Evolutionary conservation across 2,797 vertebrate species (phyloP).

Genomic region (Sebastes paucispinis): DNA sequence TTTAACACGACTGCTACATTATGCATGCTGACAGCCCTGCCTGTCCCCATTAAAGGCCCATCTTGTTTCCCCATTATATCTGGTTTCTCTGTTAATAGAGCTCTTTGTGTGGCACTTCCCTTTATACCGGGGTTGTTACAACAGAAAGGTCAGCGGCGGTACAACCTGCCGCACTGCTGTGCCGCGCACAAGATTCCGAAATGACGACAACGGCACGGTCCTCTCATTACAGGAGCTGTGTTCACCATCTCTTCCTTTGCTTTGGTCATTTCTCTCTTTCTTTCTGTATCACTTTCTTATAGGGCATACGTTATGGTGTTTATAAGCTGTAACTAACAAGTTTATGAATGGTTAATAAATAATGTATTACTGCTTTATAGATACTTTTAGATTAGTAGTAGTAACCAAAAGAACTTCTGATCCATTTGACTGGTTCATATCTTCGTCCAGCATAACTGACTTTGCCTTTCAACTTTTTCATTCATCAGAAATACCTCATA

Average conservation of each 20-base stretch:
- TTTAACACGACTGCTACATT: slow-evolving; percentile 81
- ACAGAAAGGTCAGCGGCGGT: slow-evolving; percentile 72
- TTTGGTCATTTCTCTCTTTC: not conserved
- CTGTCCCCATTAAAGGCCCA: slow-evolving; percentile 80
- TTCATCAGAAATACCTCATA: not conserved
- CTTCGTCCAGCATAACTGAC: not conserved
- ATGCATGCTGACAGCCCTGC: slow-evolving; percentile 78
- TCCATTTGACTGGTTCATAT: not conserved
- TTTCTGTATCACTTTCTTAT: not conserved
- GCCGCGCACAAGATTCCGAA: slow-evolving; percentile 2
- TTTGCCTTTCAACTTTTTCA: not conserved
- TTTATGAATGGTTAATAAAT: not conserved
- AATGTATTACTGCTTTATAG: not conserved
- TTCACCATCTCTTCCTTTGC: not conserved
- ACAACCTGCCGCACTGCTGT: slow-evolving; percentile 60
- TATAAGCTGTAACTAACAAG: not conserved
- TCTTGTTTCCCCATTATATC: slow-evolving; percentile 81
- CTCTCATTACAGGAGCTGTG: slow-evolving; percentile 14
- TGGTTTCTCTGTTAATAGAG: slow-evolving; percentile 79
- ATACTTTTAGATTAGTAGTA: not conserved
- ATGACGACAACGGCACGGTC: slow-evolving; percentile 5
- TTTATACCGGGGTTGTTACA: slow-evolving; percentile 67
- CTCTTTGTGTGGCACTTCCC: slow-evolving; percentile 77
- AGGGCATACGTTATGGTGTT: not conserved
- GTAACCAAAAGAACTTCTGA: not conserved